Evolutionary conservation across 2,888 invertebrate genomes (phyloP), one percentile per base, ranked within the genome.

Genomic region (Polylopha cassiicola): DNA sequence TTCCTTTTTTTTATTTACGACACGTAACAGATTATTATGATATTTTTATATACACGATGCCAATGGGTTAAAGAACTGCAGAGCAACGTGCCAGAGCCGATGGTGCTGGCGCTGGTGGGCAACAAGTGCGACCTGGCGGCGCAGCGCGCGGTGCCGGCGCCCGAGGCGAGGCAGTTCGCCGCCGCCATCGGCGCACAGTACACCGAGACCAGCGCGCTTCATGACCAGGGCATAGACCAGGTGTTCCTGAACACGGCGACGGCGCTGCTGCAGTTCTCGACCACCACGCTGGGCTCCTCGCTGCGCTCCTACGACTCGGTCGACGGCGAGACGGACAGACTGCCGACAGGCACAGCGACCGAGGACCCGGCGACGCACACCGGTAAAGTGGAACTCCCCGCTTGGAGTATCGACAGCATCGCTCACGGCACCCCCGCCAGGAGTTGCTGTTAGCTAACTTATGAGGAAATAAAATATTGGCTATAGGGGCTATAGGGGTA

Each of bases 161-260:
- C 89, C 14, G 95, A 95, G 58, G 95, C 93, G 0, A 72, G 87
- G 34, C 87, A 90, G 31, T 97, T 93, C 79, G 93, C 96, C 0
- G 87, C 87, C 4, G 89, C 90, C 3, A 94, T 97, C 37, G 93
- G 93, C n/a, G 95, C 95, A 2, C 82, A 86, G 5, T 95, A 95
- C 78, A 91, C 91, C 56, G 96, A 97, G 70, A 92, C 94, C 0
- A 96, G 95, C 0, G 95, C 95, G 0, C 76, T 93, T 46, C 88
- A 90, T 46, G 91, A 92, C 61, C 90, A 91, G 87, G 92, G 94
- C 0, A 89, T 94, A 31, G 92, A 92, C 55, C 88, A 90, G 48
- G 90, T 94, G 16, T 94, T 95, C 62, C 69, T 89, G 18, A 87
- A 86, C 37, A 88, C 91, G 1, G 93, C 92, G 0, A 67, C 86